Percentiles rank a stretch among this genome's conserved stretches.
phyloP scores from a whole-genome alignment of 2,888 invertebrate species.

The Drosophila histrio region DNA sequence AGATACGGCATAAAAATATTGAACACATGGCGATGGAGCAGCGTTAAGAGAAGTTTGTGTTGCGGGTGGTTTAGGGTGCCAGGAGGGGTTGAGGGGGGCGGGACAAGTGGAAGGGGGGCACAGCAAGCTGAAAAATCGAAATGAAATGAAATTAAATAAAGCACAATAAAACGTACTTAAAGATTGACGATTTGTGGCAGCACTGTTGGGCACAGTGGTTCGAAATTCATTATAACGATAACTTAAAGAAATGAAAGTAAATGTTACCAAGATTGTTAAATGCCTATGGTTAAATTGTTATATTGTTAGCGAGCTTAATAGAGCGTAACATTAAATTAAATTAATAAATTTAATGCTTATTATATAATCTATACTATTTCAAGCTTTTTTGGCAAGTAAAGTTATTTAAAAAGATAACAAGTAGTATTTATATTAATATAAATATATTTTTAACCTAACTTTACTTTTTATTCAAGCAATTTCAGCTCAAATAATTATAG shows the following conservation, averaged over 20 bases:
- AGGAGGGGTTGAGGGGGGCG: neutral
- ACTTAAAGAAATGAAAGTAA: neutral
- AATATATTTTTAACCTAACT: no score
- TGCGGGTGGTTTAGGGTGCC: constrained; percentile 32
- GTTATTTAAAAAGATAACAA: neutral
- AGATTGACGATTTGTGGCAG: constrained; percentile 65
- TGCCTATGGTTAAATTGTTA: neutral
- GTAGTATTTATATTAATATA: no score
- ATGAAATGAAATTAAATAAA: constrained; percentile 73
- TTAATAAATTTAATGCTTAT: neutral
- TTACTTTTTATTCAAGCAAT: no score
- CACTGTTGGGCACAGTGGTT: constrained; percentile 38
- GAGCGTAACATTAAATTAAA: neutral
- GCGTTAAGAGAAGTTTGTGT: constrained; percentile 53
- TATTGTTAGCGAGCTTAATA: neutral
- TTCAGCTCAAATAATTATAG: no score
- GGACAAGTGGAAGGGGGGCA: constrained; percentile 9
- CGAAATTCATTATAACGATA: neutral
- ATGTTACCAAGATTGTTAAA: neutral
- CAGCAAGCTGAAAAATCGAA: constrained; percentile 56
- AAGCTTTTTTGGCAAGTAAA: neutral
- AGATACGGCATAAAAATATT: constrained; percentile 76
- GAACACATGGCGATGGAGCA: constrained; percentile 69
- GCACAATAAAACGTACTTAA: constrained; percentile 77
- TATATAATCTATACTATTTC: neutral